phyloP scores from a whole-genome alignment of 2,113 vertebrate genomes.

The Otus sunia region DNA sequence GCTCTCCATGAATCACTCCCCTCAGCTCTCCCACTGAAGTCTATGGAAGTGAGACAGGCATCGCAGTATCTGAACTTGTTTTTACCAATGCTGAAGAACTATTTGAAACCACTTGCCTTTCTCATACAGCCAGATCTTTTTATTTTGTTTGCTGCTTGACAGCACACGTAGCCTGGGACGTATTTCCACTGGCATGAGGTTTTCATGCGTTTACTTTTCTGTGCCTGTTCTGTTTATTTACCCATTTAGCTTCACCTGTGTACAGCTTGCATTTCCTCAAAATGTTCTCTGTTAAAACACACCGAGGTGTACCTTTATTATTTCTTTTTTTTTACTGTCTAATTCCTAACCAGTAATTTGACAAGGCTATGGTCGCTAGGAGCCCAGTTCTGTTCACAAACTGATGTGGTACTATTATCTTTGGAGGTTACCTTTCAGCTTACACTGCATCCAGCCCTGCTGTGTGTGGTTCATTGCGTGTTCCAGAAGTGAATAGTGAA shows the following conservation, averaged over 20 bases:
- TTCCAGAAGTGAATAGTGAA: background rate
- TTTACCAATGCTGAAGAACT: background rate
- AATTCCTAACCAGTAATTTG: background rate
- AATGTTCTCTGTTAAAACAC: background rate
- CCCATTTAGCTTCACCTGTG: background rate
- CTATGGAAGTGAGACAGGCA: background rate
- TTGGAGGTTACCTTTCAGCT: background rate
- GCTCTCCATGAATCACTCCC: background rate
- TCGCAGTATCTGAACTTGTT: background rate
- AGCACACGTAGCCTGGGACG: background rate
- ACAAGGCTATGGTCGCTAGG: background rate
- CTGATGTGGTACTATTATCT: background rate
- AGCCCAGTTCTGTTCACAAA: background rate
- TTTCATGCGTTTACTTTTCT: background rate
- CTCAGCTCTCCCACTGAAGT: background rate
- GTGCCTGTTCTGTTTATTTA: background rate
- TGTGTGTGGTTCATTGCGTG: background rate
- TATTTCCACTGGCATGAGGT: background rate
- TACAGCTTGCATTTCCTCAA: background rate
- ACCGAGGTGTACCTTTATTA: accelerated
- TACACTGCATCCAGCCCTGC: background rate
- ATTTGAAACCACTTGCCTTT: background rate
- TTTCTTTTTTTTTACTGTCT: background rate
- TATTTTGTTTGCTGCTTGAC: background rate
- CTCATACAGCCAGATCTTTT: background rate